Base-by-base conservation (phyloP, 1,140 invertebrate species). In the Drosophila virilis region DNA sequence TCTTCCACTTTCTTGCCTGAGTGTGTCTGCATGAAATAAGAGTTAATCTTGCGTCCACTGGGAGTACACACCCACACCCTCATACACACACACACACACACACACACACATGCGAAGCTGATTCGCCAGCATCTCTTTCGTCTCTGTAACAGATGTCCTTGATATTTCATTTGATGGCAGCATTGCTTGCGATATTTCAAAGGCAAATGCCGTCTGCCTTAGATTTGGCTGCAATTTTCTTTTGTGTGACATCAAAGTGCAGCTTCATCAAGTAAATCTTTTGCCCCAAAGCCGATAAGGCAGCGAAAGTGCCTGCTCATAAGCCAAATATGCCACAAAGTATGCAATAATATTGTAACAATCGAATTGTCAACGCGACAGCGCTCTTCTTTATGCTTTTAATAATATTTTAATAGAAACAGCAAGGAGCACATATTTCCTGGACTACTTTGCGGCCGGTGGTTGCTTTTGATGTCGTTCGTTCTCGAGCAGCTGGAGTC, bases 391-490 rank as follows among this genome's bases (percentile, higher is more conserved):
- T 57, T 65, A n/a, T 45, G 69, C 70, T 77, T 68, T 79, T 64
- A 79, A 79, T 77, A 79, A 78, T 79, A 79, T 79, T 79, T 79
- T 79, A 77, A 79, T 77, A 79, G 64, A 77, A 79, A 61, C 77
- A 77, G 74, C 43, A 69, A 51, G 12, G 52, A 52, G 54, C 67
- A 67, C 51, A 62, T 70, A 65, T 67, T 54, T 54, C 48, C 48
- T 22, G 38, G 54, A 54, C 54, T 60, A 17, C 65, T 78, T 78
- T 61, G n/a, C 9, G 38, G 22, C 28, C 15, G 66, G 61, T 71
- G 67, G 61, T 66, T 66, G 54, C 45, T 78, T 70, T 76, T 78
- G 55, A 65, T 78, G 68, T 22, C 15, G 42, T 61, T 35, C 35
- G 48, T 59, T 38, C 38, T 54, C 50, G 15, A 67, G 59, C 71